Conservation (phyloP, 2,888 invertebrate species). For the Philopedon plagiatum region DNA sequence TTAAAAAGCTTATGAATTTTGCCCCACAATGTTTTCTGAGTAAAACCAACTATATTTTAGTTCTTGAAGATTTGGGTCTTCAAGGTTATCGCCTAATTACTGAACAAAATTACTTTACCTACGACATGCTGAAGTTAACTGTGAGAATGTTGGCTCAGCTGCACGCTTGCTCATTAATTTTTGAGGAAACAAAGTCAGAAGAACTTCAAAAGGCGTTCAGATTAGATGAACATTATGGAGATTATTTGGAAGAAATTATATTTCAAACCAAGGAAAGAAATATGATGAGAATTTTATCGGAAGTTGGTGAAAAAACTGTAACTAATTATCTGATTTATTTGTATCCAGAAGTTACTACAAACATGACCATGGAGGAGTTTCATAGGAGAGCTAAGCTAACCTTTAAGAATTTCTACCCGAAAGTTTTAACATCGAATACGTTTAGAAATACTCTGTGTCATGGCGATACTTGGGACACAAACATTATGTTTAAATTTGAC, state of each 20-base stretch:
- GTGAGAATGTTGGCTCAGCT: conserved; percentile 59
- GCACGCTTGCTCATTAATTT: conserved; percentile 63
- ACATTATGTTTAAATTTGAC: conserved; percentile 64
- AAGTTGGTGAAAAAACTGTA: conserved; percentile 4
- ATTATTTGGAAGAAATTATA: conserved; percentile 50
- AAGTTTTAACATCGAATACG: conserved; percentile 5
- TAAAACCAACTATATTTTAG: conserved; percentile 60
- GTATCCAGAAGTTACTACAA: conserved; percentile 44
- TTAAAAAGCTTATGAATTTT: conserved; percentile 52
- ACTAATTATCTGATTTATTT: conserved; percentile 36
- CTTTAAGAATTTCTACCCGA: background rate
- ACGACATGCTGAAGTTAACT: conserved; percentile 53
- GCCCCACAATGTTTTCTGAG: conserved; percentile 64
- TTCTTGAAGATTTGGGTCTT: conserved; percentile 66
- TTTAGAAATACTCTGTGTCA: conserved; percentile 73
- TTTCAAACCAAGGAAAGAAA: conserved; percentile 3
- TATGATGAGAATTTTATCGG: background rate
- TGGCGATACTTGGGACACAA: conserved; percentile 77
- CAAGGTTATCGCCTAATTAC: conserved; percentile 45
- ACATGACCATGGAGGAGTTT: conserved; percentile 44
- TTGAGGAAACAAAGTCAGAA: conserved; percentile 55
- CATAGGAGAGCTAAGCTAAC: conserved; percentile 20
- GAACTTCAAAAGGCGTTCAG: conserved; percentile 50
- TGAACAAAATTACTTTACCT: conserved; percentile 46
- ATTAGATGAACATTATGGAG: conserved; percentile 59